phyloP scores from a whole-genome alignment of 2,113 vertebrate genomes.

The Cavia porcellus region DNA sequence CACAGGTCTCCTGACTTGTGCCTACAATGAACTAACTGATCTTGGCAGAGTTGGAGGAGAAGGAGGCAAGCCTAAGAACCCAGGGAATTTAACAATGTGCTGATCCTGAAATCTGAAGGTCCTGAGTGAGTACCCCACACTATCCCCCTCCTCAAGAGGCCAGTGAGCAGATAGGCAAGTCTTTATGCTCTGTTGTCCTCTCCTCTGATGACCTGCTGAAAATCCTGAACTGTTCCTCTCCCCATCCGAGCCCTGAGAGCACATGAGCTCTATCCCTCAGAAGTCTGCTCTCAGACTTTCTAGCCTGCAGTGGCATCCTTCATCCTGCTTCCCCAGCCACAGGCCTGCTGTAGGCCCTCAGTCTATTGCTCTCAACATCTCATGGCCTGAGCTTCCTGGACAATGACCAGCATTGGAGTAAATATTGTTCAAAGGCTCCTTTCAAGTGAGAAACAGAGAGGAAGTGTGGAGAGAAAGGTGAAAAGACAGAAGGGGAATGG shows the following conservation, averaged over 20 bases:
- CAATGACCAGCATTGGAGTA: neutral
- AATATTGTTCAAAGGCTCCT: neutral
- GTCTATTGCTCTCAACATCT: neutral
- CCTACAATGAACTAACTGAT: slow-evolving; percentile 90
- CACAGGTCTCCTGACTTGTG: slow-evolving; percentile 91
- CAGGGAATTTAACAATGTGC: slow-evolving; percentile 90
- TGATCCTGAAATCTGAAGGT: slow-evolving; percentile 92
- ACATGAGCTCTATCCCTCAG: neutral
- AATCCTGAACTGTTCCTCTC: slow-evolving; percentile 48
- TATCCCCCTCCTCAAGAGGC: slow-evolving; percentile 47
- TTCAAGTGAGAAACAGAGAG: neutral
- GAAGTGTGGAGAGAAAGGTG: no score
- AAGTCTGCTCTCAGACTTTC: slow-evolving; percentile 35
- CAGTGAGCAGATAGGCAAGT: slow-evolving; percentile 46
- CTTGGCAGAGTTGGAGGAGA: slow-evolving; percentile 92
- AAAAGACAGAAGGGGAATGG: neutral
- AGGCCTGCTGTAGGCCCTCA: neutral
- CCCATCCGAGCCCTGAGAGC: slow-evolving; percentile 51
- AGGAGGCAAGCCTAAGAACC: slow-evolving; percentile 90
- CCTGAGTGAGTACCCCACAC: neutral
- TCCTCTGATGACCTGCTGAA: slow-evolving; percentile 33
- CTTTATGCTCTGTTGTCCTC: slow-evolving; percentile 40
- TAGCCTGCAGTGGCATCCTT: neutral
- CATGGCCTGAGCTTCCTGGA: neutral
- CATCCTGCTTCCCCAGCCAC: slow-evolving; percentile 7